phyloP scores from a whole-genome alignment of 1,140 invertebrate genomes.

The Zaprionus ornatus region DNA sequence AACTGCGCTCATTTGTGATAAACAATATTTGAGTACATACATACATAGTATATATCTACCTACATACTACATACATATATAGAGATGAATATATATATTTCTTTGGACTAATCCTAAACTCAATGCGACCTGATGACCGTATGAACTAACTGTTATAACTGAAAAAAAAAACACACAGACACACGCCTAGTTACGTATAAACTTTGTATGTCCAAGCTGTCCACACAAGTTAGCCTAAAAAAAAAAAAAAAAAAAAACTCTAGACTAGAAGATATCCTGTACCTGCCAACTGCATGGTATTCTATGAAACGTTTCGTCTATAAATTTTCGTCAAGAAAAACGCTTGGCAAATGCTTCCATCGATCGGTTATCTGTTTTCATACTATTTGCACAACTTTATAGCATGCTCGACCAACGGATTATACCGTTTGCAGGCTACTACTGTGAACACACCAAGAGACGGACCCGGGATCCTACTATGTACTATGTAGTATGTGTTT shows the following conservation, averaged over 20 bases:
- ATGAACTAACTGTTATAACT: conserved; percentile 8
- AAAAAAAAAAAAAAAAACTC: conserved; percentile 1
- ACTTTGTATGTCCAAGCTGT: conserved; percentile 7
- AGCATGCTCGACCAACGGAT: not conserved
- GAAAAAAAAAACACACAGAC: conserved; percentile 16
- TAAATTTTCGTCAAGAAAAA: not conserved
- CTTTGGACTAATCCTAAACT: conserved; percentile 56
- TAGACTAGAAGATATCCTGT: conserved; percentile 14
- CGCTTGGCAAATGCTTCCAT: not conserved
- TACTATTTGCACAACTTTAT: not conserved
- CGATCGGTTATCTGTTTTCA: not conserved
- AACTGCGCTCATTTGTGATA: conserved; percentile 57
- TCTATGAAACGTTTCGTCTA: not conserved
- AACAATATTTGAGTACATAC: conserved; percentile 49
- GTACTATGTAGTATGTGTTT: conserved; percentile 6
- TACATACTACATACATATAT: conserved; percentile 30
- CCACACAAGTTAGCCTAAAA: conserved; percentile 36
- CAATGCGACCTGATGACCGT: conserved; percentile 67
- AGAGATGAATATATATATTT: conserved; percentile 32
- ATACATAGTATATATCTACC: conserved; percentile 29
- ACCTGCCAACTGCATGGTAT: not conserved
- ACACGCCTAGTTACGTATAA: conserved; percentile 19
- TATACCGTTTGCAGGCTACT: not conserved
- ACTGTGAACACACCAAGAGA: not conserved
- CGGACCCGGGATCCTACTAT: conserved; percentile 1